These are phyloP conservation scores for Paguma larvata DNA, from an alignment of 2,797 vertebrate species.

Conservation along the genomic window DNA sequence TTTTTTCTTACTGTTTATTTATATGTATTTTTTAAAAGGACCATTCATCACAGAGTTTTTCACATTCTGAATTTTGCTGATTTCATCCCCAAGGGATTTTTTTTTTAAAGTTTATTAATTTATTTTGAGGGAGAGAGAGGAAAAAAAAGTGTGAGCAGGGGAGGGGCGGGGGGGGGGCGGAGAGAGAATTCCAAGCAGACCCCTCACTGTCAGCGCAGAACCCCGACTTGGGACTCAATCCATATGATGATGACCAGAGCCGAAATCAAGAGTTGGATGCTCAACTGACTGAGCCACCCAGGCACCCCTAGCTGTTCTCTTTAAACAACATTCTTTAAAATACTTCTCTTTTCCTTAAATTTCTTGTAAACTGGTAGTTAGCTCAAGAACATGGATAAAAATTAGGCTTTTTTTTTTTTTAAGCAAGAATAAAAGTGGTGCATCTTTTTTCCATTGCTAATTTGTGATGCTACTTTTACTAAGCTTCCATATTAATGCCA, in stretches of 20 bases:
- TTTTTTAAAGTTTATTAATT: neutral
- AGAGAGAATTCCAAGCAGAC: too few relatives aligned
- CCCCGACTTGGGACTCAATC: too few relatives aligned
- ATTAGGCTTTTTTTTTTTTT: neutral
- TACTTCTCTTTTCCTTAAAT: neutral
- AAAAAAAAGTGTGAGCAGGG: too few relatives aligned
- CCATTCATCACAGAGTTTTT: constrained; percentile 18
- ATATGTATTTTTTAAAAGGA: neutral
- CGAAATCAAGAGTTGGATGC: too few relatives aligned
- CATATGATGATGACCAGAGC: too few relatives aligned
- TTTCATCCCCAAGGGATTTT: neutral
- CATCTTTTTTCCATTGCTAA: neutral
- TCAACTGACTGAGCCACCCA: too few relatives aligned
- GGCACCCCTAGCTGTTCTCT: too few relatives aligned
- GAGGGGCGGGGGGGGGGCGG: too few relatives aligned
- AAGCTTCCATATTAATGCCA: neutral
- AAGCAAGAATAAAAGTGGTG: neutral
- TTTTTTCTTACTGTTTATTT: neutral
- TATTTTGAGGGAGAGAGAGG: too few relatives aligned
- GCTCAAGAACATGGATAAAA: neutral
- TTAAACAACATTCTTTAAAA: neutral
- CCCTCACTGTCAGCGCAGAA: too few relatives aligned
- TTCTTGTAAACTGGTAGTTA: neutral
- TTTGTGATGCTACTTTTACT: neutral
- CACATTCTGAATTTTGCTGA: neutral